Base-by-base conservation (phyloP, 2,113 vertebrate species). In the Casuarius casuarius region DNA sequence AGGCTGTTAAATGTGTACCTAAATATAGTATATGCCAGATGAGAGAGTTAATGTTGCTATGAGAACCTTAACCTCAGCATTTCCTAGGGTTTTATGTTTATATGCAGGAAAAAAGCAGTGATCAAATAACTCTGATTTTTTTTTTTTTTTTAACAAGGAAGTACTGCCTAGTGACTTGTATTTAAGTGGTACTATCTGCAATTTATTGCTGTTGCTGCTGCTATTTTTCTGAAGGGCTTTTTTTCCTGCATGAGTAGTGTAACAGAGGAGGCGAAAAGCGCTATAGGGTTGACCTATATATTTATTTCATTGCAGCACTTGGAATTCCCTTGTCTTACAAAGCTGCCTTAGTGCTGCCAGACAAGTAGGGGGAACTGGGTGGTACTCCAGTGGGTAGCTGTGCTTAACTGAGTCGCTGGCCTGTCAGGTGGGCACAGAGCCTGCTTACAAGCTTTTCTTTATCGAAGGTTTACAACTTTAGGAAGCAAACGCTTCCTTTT, bases 11-110 rank as follows among this genome's bases (percentile, higher is more conserved):
- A 76, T 70, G 52, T 84, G 79, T 93, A 79, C 86, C 95, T 97
- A 95, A 97, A 96, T 97, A 96, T 94, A 96, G 95, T 77, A 40
- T 96, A 73, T 91, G 86, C 63, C 88, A 95, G 91, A 89, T 72
- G 93, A 94, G 95, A 95, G 92, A 95, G 85, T 95, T 92, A 93
- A 97, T 97, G 94, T 96, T 96, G 95, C 95, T 97, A 96, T 96
- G 94, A 97, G 93, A 97, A 97, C 96, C 93, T 97, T 97, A 91
- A 96, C 93, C 96, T 96, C 77, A 90, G 89, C 77, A 91, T 95
- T 96, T 96, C 66, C 73, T 91, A 88, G 51, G 87, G 68, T 51
- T 94, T 94, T 93, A 54, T 94, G 46, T 95, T 75, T 96, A 88
- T 67, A 65, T 72, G 38, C 21, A 19, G 25, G 31, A 63, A 54